Conservation (phyloP, 1,140 invertebrate genomes). For the Heliconius eleuchia region DNA sequence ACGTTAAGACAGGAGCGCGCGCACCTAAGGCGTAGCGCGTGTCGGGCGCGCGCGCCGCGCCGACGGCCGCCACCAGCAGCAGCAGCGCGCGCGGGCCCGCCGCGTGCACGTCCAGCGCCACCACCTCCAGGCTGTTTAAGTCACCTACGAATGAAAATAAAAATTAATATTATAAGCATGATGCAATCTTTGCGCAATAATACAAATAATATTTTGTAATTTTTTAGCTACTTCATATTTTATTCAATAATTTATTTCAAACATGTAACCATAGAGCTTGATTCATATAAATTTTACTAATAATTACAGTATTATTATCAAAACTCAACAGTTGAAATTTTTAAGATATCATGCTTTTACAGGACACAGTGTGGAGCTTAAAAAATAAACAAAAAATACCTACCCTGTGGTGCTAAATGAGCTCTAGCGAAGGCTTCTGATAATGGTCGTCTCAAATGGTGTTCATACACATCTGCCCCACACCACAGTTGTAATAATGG, state of each 20-base stretch:
- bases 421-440: slow-evolving; percentile 49
- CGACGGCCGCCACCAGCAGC: slow-evolving; percentile 87
- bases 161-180: too few relatives aligned
- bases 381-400: too few relatives aligned
- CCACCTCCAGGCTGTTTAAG: slow-evolving; percentile 54
- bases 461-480: slow-evolving; percentile 53
- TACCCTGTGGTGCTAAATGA: slow-evolving; percentile 50
- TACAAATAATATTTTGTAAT: too few relatives aligned
- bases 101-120: slow-evolving; percentile 61
- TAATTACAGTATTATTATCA: too few relatives aligned
- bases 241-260: too few relatives aligned
- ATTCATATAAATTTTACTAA: too few relatives aligned
- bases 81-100: slow-evolving; percentile 86
- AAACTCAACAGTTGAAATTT: too few relatives aligned
- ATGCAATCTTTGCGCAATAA: too few relatives aligned
- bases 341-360: too few relatives aligned
- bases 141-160: slow-evolving; percentile 44
- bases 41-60: slow-evolving; percentile 83
- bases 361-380: too few relatives aligned
- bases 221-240: too few relatives aligned
- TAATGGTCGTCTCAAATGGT: slow-evolving; percentile 55
- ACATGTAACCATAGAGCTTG: too few relatives aligned
- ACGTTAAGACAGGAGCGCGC: background rate
- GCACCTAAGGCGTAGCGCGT: slow-evolving; percentile 73
- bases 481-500: slow-evolving; percentile 65